A percentile compares a stretch with the other conserved stretches of the same genome.
Evolutionary conservation across 2,888 invertebrate species (phyloP).

Genomic region (Ichneumoninae sp.): DNA sequence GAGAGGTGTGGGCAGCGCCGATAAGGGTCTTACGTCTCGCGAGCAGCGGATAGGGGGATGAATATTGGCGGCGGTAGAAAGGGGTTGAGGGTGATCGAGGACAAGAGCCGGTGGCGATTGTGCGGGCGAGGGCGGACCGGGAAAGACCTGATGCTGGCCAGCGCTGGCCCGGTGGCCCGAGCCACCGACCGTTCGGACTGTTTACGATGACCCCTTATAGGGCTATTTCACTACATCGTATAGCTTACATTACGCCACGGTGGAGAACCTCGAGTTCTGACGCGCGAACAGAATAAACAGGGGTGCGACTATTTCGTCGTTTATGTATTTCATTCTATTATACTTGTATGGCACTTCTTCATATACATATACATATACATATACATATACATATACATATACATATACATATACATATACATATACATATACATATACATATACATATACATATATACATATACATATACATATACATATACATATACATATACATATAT

Average conservation of each 20-base stretch:
- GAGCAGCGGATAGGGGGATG: constrained; percentile 56
- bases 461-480: too few relatives aligned
- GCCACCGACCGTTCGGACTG: constrained; percentile 53
- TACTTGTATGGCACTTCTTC: constrained; percentile 16
- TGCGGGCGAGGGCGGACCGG: constrained; percentile 26
- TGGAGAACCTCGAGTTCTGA: constrained; percentile 33
- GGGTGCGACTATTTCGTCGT: constrained; percentile 42
- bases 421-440: too few relatives aligned
- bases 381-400: not conserved
- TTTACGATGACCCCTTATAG: constrained; percentile 59
- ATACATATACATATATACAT: too few relatives aligned
- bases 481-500: not conserved
- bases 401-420: too few relatives aligned
- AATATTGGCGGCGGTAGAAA: constrained; percentile 50
- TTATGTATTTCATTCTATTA: constrained; percentile 35
- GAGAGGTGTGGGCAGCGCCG: constrained; percentile 75
- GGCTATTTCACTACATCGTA: constrained; percentile 28
- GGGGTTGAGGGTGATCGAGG: constrained; percentile 44
- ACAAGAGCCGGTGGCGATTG: constrained; percentile 42
- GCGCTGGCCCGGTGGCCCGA: constrained; percentile 39
- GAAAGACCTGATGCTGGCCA: constrained; percentile 33
- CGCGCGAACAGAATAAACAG: constrained; percentile 62
- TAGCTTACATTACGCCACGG: not conserved
- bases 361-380: too few relatives aligned
- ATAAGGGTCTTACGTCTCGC: constrained; percentile 78